Evolutionary conservation across 2,888 invertebrate genomes (phyloP), one percentile per base, ranked within the genome.

Genomic region (Dicycla oo): DNA sequence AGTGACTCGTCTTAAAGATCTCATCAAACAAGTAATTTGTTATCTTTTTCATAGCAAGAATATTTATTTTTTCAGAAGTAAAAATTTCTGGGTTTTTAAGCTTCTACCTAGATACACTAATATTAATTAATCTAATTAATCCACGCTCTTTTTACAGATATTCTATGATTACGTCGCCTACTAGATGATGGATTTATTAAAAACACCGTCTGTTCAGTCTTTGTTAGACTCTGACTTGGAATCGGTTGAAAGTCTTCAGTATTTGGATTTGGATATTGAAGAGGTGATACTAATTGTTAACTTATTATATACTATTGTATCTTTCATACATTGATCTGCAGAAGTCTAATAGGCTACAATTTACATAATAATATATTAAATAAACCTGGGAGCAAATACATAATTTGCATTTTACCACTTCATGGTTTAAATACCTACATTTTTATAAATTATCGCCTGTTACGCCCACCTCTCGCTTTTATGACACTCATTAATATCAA

Each of bases 221-320:
- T 89, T 97, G 82, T 88, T 97, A 85, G 97, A 96, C 89, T 97
- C 97, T 53, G 97, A 97, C 89, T 94, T 97, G 76, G 97, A 97
- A 83, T 97, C 97, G 62, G 97, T 97, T 69, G 97, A 97, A 88
- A 97, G 97, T 91, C 95, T 97, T 80, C 94, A 97, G 77, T 97
- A 97, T 90, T 94, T 97, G 84, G 97, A 97, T 91, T 94, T 97
- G 83, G 97, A 97, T 91, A 96, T 97, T 80, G 97, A 97, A 90
- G 97, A 97, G 96, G 97, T 97, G 93, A 45, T 63, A 45, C 30
- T n/a, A n/a, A 11, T 30, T 49, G 15, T 23, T 53, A 40, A 66
- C 3, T 60, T 49, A 49, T 15, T 58, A 11, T 56, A 6, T 23
- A 38, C 23, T 62, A 18, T 38, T 10, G 38, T 62, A 65, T 6